Percentiles rank a stretch among this genome's conserved stretches.
Evolutionary conservation across 2,888 invertebrate species (phyloP).

Genomic region (Oscheius sp.): DNA sequence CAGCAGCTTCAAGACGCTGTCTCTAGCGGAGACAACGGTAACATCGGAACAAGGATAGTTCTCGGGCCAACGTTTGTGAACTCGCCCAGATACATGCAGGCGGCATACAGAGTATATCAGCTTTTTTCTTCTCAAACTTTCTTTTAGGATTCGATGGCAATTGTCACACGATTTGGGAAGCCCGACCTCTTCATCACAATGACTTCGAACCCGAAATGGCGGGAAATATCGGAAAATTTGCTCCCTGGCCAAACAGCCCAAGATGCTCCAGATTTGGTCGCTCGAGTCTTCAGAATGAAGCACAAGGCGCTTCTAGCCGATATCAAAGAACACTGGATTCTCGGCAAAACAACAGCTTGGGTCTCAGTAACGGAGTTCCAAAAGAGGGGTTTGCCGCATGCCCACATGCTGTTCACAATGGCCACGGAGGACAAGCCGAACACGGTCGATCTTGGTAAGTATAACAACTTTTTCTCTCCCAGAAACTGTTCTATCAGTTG

Average conservation of each 20-base stretch:
- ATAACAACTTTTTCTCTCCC: neutral
- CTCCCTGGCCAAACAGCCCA: conserved; percentile 39
- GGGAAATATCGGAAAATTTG: conserved; percentile 62
- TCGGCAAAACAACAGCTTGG: conserved; percentile 56
- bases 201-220: conserved; percentile 73
- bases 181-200: conserved; percentile 68
- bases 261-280: conserved; percentile 65
- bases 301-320: conserved; percentile 51
- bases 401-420: conserved; percentile 58
- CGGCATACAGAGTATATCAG: neutral
- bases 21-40: neutral
- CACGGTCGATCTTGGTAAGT: conserved; percentile 7
- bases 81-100: conserved; percentile 72
- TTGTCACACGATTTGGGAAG: conserved; percentile 59
- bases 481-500: conserved; percentile 17
- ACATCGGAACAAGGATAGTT: conserved; percentile 49
- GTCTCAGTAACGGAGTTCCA: conserved; percentile 70
- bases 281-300: conserved; percentile 66
- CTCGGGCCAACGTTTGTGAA: conserved; percentile 68
- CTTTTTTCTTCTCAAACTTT: neutral
- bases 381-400: conserved; percentile 71
- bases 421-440: conserved; percentile 63
- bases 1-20: neutral
- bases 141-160: conserved; percentile 54
- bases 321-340: conserved; percentile 50